These are phyloP conservation scores for Coleophora deauratella DNA, from an alignment of 2,888 invertebrate species.

Conservation along the genomic window DNA sequence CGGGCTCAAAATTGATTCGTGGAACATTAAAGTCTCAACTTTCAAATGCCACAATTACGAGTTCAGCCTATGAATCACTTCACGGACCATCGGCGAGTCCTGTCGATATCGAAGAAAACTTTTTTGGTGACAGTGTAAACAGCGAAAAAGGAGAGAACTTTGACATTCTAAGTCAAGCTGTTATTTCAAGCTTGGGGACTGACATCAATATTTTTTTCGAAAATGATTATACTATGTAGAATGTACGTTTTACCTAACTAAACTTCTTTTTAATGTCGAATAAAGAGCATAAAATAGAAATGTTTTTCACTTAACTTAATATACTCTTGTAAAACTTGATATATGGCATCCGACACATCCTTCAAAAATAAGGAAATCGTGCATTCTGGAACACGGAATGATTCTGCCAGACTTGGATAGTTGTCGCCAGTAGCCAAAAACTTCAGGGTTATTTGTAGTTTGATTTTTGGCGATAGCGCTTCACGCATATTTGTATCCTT, in stretches of 20 bases:
- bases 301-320: too few relatives aligned
- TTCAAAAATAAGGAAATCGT: slow-evolving; percentile 19
- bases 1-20: too few relatives aligned
- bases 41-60: too few relatives aligned
- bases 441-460: slow-evolving; percentile 22
- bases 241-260: too few relatives aligned
- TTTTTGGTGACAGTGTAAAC: neutral
- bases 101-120: neutral
- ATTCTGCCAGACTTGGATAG: slow-evolving; percentile 28
- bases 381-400: slow-evolving; percentile 32
- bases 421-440: slow-evolving; percentile 21
- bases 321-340: neutral
- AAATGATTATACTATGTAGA: too few relatives aligned
- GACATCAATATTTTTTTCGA: too few relatives aligned
- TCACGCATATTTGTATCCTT: slow-evolving; percentile 22
- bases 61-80: too few relatives aligned
- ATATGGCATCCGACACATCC: neutral
- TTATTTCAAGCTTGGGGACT: neutral
- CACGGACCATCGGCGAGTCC: neutral
- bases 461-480: slow-evolving; percentile 23
- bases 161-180: neutral
- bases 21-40: too few relatives aligned
- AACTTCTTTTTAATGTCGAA: too few relatives aligned
- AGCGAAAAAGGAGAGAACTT: neutral
- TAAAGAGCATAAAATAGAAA: too few relatives aligned